Conservation (phyloP, 2,888 invertebrate genomes). For the Agapostemon virescens region DNA sequence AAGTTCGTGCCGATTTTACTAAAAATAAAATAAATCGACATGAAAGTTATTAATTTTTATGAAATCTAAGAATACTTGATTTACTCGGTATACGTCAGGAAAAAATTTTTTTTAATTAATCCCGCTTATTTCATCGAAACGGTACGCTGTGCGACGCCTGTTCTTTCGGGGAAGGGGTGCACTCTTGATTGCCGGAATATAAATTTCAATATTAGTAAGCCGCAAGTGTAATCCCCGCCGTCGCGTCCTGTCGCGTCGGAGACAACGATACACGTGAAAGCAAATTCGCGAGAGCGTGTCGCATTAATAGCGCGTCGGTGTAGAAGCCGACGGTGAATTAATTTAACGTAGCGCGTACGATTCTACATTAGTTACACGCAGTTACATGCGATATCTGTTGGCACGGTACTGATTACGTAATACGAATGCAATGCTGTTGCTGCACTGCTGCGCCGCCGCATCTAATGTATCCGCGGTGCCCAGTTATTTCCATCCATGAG, state of each 20-base stretch:
- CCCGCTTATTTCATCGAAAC: neutral
- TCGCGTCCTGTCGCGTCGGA: constrained; percentile 32
- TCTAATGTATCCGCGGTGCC: constrained; percentile 57
- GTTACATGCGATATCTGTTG: constrained; percentile 67
- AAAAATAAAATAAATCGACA: too few relatives aligned
- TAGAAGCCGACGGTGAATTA: constrained; percentile 68
- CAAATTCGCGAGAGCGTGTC: constrained; percentile 37
- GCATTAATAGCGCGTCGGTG: constrained; percentile 67
- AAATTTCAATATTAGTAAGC: constrained; percentile 8
- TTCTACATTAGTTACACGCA: constrained; percentile 67
- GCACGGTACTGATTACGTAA: constrained; percentile 60
- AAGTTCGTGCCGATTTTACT: too few relatives aligned
- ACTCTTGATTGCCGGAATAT: neutral
- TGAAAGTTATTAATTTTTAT: too few relatives aligned
- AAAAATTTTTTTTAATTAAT: neutral
- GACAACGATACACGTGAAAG: constrained; percentile 43
- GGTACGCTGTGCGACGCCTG: neutral
- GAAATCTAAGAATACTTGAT: too few relatives aligned
- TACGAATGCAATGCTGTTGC: constrained; percentile 42
- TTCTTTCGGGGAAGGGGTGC: neutral
- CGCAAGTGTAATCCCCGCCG: neutral
- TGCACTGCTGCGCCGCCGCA: constrained; percentile 43
- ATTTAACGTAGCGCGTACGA: constrained; percentile 61
- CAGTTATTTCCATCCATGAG: constrained; percentile 59
- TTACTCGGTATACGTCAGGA: too few relatives aligned